These are phyloP conservation scores for Strix uralensis DNA, from an alignment of 2,113 vertebrate genomes.

Conservation along the genomic window DNA sequence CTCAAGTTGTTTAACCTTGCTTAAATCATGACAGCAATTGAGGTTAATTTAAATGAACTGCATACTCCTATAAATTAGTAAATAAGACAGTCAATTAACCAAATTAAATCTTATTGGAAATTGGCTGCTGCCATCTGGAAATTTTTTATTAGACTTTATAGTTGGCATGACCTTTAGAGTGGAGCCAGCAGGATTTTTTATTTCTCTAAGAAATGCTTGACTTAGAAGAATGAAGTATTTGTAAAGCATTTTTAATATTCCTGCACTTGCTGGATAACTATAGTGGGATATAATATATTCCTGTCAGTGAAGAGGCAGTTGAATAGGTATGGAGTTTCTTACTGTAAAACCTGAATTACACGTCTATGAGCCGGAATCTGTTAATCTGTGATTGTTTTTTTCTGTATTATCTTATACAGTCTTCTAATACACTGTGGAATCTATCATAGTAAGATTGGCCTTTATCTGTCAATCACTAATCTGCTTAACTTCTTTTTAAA, in stretches of 20 bases:
- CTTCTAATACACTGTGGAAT: background rate
- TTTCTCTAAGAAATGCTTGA: constrained; percentile 19
- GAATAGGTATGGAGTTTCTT: background rate
- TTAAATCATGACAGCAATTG: constrained; percentile 56
- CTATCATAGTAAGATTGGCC: background rate
- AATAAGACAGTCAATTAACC: constrained; percentile 69
- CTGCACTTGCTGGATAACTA: background rate
- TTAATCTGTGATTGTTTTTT: background rate
- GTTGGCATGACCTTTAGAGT: constrained; percentile 43
- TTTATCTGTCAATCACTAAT: background rate
- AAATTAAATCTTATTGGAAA: constrained; percentile 68
- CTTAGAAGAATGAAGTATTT: constrained; percentile 1
- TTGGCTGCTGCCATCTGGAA: constrained; percentile 65
- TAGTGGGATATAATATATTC: background rate
- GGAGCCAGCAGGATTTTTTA: background rate
- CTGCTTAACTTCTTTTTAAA: background rate
- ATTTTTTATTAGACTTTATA: constrained; percentile 59
- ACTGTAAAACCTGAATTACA: background rate
- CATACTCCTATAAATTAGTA: constrained; percentile 67
- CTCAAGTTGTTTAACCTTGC: constrained; percentile 44
- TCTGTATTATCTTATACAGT: background rate
- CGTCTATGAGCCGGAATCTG: background rate
- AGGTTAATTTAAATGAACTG: constrained; percentile 66
- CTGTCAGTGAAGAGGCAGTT: background rate
- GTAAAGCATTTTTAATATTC: constrained; percentile 3